Evolutionary conservation across 2,888 invertebrate species (phyloP).

Genomic region (Chironomus riparius): DNA sequence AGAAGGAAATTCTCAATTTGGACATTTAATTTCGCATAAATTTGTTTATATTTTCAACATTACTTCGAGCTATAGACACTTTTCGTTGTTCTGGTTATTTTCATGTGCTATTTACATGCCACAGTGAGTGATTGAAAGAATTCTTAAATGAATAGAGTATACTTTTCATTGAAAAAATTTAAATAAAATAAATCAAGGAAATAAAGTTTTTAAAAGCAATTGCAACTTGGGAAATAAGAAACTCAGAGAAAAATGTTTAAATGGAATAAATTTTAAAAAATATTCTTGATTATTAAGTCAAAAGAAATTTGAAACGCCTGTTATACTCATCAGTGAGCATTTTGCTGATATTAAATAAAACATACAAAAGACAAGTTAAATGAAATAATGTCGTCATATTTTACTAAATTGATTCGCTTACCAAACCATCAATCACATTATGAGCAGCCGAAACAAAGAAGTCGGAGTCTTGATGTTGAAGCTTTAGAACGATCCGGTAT

Average conservation of each 20-base stretch:
- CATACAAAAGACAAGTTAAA: background rate
- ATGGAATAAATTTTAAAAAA: background rate
- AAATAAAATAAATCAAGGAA: background rate
- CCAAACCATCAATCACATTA: conserved; percentile 28
- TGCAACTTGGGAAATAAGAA: too few species aligned
- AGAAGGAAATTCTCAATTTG: conserved; percentile 11
- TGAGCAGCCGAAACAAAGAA: conserved; percentile 35
- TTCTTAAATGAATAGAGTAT: background rate
- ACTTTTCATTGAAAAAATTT: background rate
- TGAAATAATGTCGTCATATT: conserved; percentile 15
- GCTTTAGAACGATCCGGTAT: conserved; percentile 39
- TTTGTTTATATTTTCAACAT: background rate
- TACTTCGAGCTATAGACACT: background rate
- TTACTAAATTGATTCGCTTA: conserved; percentile 39
- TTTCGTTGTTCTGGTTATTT: too few species aligned
- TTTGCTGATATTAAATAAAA: background rate
- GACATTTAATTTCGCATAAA: background rate
- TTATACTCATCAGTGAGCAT: background rate
- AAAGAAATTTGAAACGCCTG: background rate
- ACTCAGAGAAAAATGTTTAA: too few species aligned
- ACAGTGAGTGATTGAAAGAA: background rate
- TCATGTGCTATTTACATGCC: background rate
- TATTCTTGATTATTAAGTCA: background rate
- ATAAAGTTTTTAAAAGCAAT: background rate
- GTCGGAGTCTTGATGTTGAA: conserved; percentile 42